Percentiles rank a stretch among this genome's conserved stretches.
These are phyloP conservation scores for Lepidurus arcticus DNA, from an alignment of 1,140 invertebrate species.

Conservation along the genomic window DNA sequence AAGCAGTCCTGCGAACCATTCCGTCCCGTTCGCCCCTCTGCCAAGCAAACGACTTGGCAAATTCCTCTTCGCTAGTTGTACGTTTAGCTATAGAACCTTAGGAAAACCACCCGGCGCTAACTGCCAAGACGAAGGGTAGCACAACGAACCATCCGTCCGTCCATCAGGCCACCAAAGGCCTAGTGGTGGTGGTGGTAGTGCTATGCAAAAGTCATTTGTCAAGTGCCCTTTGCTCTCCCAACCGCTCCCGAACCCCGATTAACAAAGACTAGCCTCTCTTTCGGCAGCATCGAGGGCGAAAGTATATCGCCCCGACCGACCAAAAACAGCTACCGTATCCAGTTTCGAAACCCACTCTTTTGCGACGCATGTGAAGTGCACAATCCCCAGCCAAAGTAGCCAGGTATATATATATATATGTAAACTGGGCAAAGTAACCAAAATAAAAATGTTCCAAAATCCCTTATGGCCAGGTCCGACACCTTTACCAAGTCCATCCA, in stretches of 20 bases:
- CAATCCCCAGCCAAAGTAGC: neutral
- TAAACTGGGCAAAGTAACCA: neutral
- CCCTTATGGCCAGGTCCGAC: neutral
- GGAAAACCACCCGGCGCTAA: constrained; percentile 17
- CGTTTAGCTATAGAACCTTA: constrained; percentile 1
- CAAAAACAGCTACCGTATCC: neutral
- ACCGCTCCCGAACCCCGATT: neutral
- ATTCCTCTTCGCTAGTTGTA: neutral
- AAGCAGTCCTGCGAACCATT: neutral
- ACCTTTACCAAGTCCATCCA: neutral
- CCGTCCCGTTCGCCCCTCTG: neutral
- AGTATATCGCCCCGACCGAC: neutral
- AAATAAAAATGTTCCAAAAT: no score
- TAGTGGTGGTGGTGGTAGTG: neutral
- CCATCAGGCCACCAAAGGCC: neutral
- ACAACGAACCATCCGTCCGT: neutral
- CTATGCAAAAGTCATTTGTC: constrained; percentile 12
- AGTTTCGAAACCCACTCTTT: neutral
- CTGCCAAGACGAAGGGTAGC: neutral
- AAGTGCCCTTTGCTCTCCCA: neutral
- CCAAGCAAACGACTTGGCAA: constrained; percentile 2
- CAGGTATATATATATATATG: neutral
- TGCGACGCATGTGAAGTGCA: neutral
- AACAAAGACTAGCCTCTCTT: constrained; percentile 10
- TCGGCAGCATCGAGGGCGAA: neutral